These are phyloP conservation scores for Andricus grossulariae DNA, from an alignment of 1,140 invertebrate genomes.

Conservation along the genomic window DNA sequence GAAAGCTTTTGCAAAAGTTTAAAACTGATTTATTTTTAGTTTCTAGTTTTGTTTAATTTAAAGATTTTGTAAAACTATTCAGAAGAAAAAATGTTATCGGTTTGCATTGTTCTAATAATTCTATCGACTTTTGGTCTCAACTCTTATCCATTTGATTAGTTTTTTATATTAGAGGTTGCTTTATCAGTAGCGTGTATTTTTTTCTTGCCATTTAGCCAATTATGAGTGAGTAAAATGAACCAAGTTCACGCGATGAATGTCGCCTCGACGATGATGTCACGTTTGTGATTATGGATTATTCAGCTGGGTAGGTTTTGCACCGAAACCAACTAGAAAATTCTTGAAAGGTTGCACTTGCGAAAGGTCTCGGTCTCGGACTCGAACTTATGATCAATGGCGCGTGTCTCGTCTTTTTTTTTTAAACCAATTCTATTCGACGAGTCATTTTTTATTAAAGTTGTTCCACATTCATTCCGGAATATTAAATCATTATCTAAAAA, in stretches of 20 bases:
- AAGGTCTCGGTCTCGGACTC: constrained; percentile 24
- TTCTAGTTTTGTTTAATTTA: too few relatives aligned
- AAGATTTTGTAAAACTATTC: too few relatives aligned
- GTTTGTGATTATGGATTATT: constrained; percentile 9
- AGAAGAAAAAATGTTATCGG: too few relatives aligned
- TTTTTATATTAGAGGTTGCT: not conserved
- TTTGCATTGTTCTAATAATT: too few relatives aligned
- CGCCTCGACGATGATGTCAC: constrained; percentile 4
- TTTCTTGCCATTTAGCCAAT: constrained; percentile 25
- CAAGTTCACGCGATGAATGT: constrained; percentile 27
- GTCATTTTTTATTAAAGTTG: too few relatives aligned
- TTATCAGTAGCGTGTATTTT: constrained; percentile 4
- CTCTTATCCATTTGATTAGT: not conserved
- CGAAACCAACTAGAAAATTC: too few relatives aligned
- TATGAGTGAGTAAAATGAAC: constrained; percentile 2
- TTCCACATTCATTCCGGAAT: too few relatives aligned
- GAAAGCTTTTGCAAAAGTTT: too few relatives aligned
- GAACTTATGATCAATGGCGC: not conserved
- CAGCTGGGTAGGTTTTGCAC: not conserved
- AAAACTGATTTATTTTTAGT: too few relatives aligned
- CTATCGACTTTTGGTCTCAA: not conserved
- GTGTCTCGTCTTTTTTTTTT: not conserved
- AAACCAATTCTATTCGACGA: too few relatives aligned
- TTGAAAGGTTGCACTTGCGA: constrained; percentile 22
- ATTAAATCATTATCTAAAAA: too few relatives aligned